Percentiles rank a stretch among this genome's conserved stretches.
phyloP scores from a whole-genome alignment of 2,797 vertebrate genomes.

The Novumbra hubbsi region DNA sequence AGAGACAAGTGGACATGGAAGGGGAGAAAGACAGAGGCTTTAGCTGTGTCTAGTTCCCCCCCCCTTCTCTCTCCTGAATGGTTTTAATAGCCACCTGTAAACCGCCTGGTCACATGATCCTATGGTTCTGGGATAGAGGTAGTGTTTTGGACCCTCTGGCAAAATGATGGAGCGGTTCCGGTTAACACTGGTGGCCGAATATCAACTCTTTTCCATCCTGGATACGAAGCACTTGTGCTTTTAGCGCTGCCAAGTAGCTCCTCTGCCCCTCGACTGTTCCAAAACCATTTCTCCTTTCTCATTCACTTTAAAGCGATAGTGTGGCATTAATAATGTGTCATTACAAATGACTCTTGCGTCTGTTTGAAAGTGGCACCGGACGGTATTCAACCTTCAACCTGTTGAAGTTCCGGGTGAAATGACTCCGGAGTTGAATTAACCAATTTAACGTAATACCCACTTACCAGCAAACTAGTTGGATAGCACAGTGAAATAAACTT shows the following conservation, averaged over 20 bases:
- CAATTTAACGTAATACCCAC: slow-evolving; percentile 58
- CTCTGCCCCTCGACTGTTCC: slow-evolving; percentile 28
- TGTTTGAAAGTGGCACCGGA: slow-evolving; percentile 61
- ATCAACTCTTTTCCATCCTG: slow-evolving; percentile 58
- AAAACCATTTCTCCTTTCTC: slow-evolving; percentile 31
- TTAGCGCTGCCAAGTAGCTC: slow-evolving; percentile 48
- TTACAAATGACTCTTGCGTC: slow-evolving; percentile 61
- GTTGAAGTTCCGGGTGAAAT: slow-evolving; percentile 41
- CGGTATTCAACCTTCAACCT: slow-evolving; percentile 68
- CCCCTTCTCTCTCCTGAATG: slow-evolving; percentile 60
- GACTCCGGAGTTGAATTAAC: slow-evolving; percentile 64
- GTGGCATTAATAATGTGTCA: slow-evolving; percentile 63
- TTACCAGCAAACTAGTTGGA: slow-evolving; percentile 47
- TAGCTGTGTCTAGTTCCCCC: slow-evolving; percentile 46
- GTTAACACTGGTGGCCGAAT: slow-evolving; percentile 64
- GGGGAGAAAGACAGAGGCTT: slow-evolving; percentile 49
- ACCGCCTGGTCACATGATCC: slow-evolving; percentile 73
- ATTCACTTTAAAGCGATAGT: slow-evolving; percentile 50
- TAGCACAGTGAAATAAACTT: slow-evolving; percentile 26
- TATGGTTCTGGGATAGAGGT: slow-evolving; percentile 64
- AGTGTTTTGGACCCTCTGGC: slow-evolving; percentile 38
- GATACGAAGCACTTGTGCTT: slow-evolving; percentile 50
- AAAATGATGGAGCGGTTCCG: slow-evolving; percentile 48
- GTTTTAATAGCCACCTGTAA: slow-evolving; percentile 76
- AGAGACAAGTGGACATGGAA: not conserved